A percentile compares a stretch with the other conserved stretches of the same genome.
Conservation (phyloP, 2,113 vertebrate species). For the Alligator mississippiensis region DNA sequence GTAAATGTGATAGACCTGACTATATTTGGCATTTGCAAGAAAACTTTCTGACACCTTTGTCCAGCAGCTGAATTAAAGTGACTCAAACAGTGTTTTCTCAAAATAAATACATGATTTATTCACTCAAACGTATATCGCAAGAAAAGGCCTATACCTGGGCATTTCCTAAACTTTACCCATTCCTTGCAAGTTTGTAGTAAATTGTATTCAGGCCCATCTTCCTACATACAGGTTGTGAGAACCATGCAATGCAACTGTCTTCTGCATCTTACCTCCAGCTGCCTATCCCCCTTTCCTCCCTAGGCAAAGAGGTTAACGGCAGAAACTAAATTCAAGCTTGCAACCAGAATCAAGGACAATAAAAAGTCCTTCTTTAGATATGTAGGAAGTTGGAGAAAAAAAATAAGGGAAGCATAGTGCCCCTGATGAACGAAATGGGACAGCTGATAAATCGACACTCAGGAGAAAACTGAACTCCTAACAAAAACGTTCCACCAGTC, state of each 20-base stretch:
- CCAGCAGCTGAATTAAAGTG: neutral
- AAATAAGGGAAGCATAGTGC: too few species aligned
- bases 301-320: neutral
- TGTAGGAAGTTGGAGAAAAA: too few species aligned
- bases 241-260: neutral
- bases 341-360: too few species aligned
- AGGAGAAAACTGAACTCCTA: too few species aligned
- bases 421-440: too few species aligned
- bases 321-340: too few species aligned
- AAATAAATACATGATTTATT: neutral
- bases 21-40: neutral
- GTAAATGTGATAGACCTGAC: neutral
- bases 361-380: too few species aligned
- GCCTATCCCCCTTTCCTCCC: neutral
- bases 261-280: neutral
- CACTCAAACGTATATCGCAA: neutral
- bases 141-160: neutral
- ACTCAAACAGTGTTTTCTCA: neutral
- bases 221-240: rapidly evolving
- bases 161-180: neutral
- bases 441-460: too few species aligned
- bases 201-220: neutral
- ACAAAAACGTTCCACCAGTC: too few species aligned
- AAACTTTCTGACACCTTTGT: neutral
- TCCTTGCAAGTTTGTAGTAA: neutral